Evolutionary conservation across 2,113 vertebrate genomes (phyloP).

Genomic region (Setophaga kirtlandii): DNA sequence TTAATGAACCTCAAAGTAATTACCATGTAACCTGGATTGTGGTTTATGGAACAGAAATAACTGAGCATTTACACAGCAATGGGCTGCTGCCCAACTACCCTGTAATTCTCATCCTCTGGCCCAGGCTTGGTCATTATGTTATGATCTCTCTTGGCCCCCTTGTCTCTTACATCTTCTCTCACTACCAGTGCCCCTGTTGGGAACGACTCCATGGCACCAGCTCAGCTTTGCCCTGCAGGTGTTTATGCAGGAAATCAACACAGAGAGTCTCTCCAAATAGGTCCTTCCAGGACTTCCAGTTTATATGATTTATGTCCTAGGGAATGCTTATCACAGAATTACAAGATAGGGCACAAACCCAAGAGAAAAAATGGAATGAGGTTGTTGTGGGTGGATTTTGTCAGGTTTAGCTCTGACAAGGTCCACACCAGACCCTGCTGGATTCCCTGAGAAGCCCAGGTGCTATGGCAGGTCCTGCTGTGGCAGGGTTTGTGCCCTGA

Average conservation of each 20-base stretch:
- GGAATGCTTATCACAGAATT: background rate
- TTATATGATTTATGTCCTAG: background rate
- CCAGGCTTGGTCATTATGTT: background rate
- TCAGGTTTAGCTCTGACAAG: background rate
- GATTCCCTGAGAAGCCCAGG: background rate
- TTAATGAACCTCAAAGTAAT: conserved; percentile 72
- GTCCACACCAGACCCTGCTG: background rate
- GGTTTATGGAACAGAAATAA: conserved; percentile 68
- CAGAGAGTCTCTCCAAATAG: background rate
- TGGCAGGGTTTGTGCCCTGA: background rate
- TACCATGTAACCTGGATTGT: conserved; percentile 46
- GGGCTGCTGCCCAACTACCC: conserved; percentile 51
- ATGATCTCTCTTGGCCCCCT: background rate
- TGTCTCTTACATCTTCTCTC: background rate
- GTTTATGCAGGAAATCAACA: background rate
- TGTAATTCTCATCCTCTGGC: conserved; percentile 38
- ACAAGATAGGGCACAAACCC: background rate
- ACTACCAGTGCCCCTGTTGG: background rate
- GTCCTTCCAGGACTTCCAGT: background rate
- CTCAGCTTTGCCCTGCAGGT: background rate
- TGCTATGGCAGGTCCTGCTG: background rate
- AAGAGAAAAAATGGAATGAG: background rate
- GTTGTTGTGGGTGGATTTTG: background rate
- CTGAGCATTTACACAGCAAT: conserved; percentile 32
- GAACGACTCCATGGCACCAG: background rate